Evolutionary conservation across 2,888 invertebrate genomes (phyloP).

Genomic region (Lasius platythorax): DNA sequence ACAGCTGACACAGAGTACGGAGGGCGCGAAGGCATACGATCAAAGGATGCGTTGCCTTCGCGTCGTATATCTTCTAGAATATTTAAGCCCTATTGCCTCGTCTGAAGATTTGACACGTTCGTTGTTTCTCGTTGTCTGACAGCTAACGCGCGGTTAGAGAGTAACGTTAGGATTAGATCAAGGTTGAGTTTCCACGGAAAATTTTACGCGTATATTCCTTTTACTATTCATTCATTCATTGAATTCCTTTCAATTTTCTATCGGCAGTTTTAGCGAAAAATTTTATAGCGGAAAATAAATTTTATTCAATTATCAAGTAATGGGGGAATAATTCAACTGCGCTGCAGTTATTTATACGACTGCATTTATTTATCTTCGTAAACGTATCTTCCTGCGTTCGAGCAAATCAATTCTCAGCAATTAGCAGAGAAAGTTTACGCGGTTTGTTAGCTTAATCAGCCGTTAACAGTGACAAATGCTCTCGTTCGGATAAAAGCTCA

Average conservation of each 20-base stretch:
- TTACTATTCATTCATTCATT: background rate
- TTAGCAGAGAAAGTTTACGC: conserved; percentile 16
- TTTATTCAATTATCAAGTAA: background rate
- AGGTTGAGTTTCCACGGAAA: background rate
- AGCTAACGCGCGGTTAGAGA: conserved; percentile 55
- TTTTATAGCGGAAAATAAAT: background rate
- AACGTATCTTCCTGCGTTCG: background rate
- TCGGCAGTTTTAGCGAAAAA: background rate
- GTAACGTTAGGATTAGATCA: background rate
- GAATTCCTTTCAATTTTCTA: no score
- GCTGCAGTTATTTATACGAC: background rate
- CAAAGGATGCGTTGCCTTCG: conserved; percentile 69
- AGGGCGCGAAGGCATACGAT: conserved; percentile 71
- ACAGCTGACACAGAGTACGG: conserved; percentile 72
- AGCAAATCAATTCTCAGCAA: conserved; percentile 33
- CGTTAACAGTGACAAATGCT: conserved; percentile 54
- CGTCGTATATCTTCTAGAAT: conserved; percentile 78
- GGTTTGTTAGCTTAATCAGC: conserved; percentile 30
- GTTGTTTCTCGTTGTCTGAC: conserved; percentile 62
- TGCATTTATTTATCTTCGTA: background rate
- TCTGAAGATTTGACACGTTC: conserved; percentile 63
- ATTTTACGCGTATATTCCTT: background rate
- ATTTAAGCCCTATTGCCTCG: conserved; percentile 72
- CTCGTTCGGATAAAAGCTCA: conserved; percentile 44
- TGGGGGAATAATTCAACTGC: background rate